Evolutionary conservation across 1,140 invertebrate genomes (phyloP), one percentile per base, ranked within the genome.

Genomic region (Melipona quadrifasciata): DNA sequence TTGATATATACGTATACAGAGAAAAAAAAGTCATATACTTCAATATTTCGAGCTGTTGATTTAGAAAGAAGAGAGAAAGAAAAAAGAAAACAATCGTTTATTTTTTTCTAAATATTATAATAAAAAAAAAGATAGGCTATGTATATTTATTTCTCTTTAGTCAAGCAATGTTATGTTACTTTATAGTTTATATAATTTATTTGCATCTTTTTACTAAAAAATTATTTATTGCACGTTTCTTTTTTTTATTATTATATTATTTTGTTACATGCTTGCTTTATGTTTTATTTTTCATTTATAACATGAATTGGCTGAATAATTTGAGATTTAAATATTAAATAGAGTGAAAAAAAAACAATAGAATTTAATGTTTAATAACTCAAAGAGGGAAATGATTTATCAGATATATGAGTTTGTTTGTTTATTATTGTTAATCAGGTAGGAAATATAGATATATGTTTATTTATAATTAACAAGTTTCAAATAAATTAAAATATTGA

Each of bases 121-220:
- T 5, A 53, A 80, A 70, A 27, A 53, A 80, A 70, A 27, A 24
- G 2, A 55, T 58, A 82, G 0, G 19, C n/a, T 58, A 71, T 47
- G 39, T 47, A 47, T 84, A 79, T 84, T 84, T 84, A 84, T 80
- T 84, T 84, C 47, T 84, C 53, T 76, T 84, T 81, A 79, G 58
- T 34, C 11, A 85, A 72, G n/a, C 70, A 70, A 84, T 85, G 83
- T 84, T 88, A 79, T n/a, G 86, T 68, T 53, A 79, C 47, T 87
- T 80, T 87, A 85, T 85, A 88, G 74, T 87, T 84, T 81, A 80
- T 76, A 80, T n/a, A 74, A 84, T 84, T 84, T 88, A 86, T 86
- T 86, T 84, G 76, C 79, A 85, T 58, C 51, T 73, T 80, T 77
- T 34, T 74, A 80, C 80, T 84, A 77, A 87, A 84, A 85, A n/a